Conservation (phyloP, 1,140 invertebrate genomes). For the Drosophila seguyi region DNA sequence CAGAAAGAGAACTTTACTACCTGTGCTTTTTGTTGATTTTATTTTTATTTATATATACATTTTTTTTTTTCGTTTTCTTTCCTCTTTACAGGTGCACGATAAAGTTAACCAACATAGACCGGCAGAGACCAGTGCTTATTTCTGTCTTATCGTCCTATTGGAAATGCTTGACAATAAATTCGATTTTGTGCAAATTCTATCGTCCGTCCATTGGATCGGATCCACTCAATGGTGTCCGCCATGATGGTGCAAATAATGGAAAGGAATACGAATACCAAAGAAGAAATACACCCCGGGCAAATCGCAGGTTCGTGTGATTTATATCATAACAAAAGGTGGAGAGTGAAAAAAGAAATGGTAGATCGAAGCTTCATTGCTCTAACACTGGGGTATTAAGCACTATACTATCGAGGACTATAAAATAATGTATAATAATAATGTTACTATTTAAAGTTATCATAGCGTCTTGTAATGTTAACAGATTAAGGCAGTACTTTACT, state of each 20-base stretch:
- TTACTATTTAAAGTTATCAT: neutral
- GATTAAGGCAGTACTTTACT: neutral
- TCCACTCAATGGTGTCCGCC: slow-evolving; percentile 60
- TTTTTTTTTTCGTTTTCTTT: slow-evolving; percentile 35
- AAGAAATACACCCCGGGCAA: slow-evolving; percentile 38
- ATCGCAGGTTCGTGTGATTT: slow-evolving; percentile 68
- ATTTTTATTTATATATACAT: slow-evolving; percentile 35
- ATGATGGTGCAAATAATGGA: slow-evolving; percentile 66
- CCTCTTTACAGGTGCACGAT: slow-evolving; percentile 71
- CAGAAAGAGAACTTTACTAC: slow-evolving; percentile 27
- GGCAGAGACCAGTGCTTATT: slow-evolving; percentile 7
- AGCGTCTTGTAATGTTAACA: neutral
- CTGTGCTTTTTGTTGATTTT: slow-evolving; percentile 33
- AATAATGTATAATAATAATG: neutral
- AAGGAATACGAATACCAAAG: slow-evolving; percentile 21
- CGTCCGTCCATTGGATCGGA: slow-evolving; percentile 29
- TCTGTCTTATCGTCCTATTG: slow-evolving; percentile 67
- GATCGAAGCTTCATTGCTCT: slow-evolving; percentile 34
- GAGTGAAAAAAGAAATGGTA: slow-evolving; percentile 20
- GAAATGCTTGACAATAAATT: slow-evolving; percentile 80
- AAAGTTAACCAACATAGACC: slow-evolving; percentile 55
- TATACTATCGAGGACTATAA: neutral
- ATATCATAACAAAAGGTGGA: slow-evolving; percentile 51
- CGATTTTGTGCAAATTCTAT: slow-evolving; percentile 76
- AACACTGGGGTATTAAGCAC: neutral